Percentiles rank a stretch among this genome's conserved stretches.
Evolutionary conservation across 2,888 invertebrate genomes (phyloP).

Genomic region (Megastigmus dorsalis): DNA sequence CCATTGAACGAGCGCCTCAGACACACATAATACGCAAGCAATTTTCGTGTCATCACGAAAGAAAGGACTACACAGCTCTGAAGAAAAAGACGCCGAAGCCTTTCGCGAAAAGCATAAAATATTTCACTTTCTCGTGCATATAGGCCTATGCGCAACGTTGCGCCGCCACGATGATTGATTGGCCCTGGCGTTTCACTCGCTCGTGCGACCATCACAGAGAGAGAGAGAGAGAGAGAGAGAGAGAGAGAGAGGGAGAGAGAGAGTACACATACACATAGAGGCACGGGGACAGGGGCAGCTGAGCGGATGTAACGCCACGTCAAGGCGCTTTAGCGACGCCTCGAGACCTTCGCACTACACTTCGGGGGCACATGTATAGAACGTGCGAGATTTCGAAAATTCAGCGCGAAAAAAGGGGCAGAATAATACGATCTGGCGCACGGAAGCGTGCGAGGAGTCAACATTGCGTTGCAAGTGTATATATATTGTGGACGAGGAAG

Average conservation of each 20-base stretch:
- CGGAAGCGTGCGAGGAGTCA: conserved; percentile 8
- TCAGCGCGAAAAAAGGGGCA: conserved; percentile 18
- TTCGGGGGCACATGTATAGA: too few species aligned
- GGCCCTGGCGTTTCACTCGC: conserved; percentile 7
- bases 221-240: too few species aligned
- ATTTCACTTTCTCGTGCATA: conserved; percentile 15
- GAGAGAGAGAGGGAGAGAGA: too few species aligned
- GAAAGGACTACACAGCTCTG: conserved; percentile 1
- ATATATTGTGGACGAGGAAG: not conserved
- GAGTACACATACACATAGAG: too few species aligned
- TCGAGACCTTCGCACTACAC: not conserved
- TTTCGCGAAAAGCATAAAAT: conserved; percentile 41
- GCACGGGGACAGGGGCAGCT: conserved; percentile 65
- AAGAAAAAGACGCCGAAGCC: conserved; percentile 25
- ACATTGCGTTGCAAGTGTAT: not conserved
- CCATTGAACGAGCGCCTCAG: too few species aligned
- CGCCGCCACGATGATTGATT: conserved; percentile 46
- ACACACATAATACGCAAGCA: not conserved
- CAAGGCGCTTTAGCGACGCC: conserved; percentile 37
- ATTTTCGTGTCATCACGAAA: not conserved
- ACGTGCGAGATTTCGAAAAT: conserved; percentile 39
- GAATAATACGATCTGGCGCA: too few species aligned
- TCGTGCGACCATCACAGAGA: conserved; percentile 1
- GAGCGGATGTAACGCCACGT: conserved; percentile 57
- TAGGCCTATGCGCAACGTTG: conserved; percentile 16